Base-by-base conservation (phyloP, 2,888 invertebrate genomes). In the Drosophila buzzatii region DNA sequence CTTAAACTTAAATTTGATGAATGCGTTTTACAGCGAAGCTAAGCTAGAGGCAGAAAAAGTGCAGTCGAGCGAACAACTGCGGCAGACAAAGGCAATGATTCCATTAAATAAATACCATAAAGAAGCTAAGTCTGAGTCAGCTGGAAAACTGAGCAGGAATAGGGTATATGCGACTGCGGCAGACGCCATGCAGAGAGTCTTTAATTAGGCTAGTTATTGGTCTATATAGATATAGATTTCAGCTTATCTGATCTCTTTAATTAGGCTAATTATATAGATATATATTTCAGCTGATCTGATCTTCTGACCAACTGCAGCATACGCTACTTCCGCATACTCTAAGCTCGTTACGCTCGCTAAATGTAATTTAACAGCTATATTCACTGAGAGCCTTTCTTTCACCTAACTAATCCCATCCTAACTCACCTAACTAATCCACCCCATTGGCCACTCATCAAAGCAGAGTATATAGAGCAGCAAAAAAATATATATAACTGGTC, bases 401-500 rank as follows among this genome's bases (percentile, higher is more conserved):
- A 1, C 14, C 23, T n/a, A n/a, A n/a, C n/a, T n/a, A n/a, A n/a
- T 45, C 7, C 6, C 8, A 23, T 3, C 16, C 2, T n/a, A 49
- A 10, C n/a, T 6, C 31, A 5, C 18, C 20, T 3, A 37, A 4
- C 31, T 18, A 44, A 42, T 42, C 14, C 5, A 56, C 18, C 33
- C 33, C 16, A 1, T 2, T 18, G 6, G 18, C 5, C 44, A 6
- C 44, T 9, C 16, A 9, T 1, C 8, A 44, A 33, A 39, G 1
- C 31, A 39, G 27, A 39, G 59, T 47, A 59, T 31, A 6, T 41
- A 7, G n/a, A 18, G 8, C 6, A 3, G 27, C 27, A 55, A 55
- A 20, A 33, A 70, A 53, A 23, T 20, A 23, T 16, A 20, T 20
- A 53, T 16, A 37, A 60, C 45, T 60, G n/a, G 49, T 68, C 70